Evolutionary conservation across 2,888 invertebrate species (phyloP).

Genomic region (Plusia festucae): DNA sequence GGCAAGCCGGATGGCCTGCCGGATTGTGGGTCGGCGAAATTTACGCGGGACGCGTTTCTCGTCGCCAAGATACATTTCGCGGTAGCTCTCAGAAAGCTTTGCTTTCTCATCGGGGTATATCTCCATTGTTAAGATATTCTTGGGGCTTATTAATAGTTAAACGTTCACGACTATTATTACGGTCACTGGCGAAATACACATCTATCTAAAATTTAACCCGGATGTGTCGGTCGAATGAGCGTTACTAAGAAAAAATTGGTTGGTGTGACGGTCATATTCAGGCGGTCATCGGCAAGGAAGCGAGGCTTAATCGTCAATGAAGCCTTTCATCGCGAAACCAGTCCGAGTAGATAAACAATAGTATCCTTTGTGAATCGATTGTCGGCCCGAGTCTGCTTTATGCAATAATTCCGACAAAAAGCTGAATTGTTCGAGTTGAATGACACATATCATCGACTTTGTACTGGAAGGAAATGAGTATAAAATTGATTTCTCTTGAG

Average conservation of each 20-base stretch:
- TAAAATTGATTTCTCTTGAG: slow-evolving; percentile 33
- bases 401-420: slow-evolving; percentile 43
- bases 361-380: slow-evolving; percentile 68
- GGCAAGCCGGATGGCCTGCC: slow-evolving; percentile 66
- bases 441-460: slow-evolving; percentile 30
- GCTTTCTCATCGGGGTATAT: slow-evolving; percentile 74
- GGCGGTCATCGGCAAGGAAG: slow-evolving; percentile 63
- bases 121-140: slow-evolving; percentile 72
- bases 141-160: slow-evolving; percentile 55
- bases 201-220: slow-evolving; percentile 48
- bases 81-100: slow-evolving; percentile 67
- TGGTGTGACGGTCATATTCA: slow-evolving; percentile 69
- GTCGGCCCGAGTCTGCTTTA: slow-evolving; percentile 37
- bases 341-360: slow-evolving; percentile 74
- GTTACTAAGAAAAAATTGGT: slow-evolving; percentile 65
- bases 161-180: slow-evolving; percentile 43
- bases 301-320: slow-evolving; percentile 71
- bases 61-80: slow-evolving; percentile 63
- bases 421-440: slow-evolving; percentile 41
- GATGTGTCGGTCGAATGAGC: slow-evolving; percentile 61
- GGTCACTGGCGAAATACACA: slow-evolving; percentile 35
- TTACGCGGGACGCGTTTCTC: slow-evolving; percentile 70
- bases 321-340: slow-evolving; percentile 75
- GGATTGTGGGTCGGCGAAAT: slow-evolving; percentile 79
- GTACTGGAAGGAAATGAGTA: slow-evolving; percentile 26